phyloP scores from a whole-genome alignment of 2,888 invertebrate species.

The Drosophila atripex region DNA sequence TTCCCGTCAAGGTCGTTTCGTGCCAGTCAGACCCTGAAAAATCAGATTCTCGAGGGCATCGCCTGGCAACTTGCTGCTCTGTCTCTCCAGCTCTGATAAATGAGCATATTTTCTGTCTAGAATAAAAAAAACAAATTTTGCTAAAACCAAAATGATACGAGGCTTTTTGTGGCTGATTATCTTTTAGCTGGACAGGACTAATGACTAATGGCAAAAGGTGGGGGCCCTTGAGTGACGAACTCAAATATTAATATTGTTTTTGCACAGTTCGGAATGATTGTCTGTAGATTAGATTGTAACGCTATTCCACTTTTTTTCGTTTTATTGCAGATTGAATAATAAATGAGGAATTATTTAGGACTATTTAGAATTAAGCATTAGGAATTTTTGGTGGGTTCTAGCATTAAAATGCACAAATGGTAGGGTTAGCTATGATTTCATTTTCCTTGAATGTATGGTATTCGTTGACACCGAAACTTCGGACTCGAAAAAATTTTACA shows the following conservation, averaged over 20 bases:
- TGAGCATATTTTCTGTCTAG: constrained; percentile 31
- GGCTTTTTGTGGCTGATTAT: constrained; percentile 38
- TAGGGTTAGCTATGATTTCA: too few relatives aligned
- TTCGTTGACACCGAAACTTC: too few relatives aligned
- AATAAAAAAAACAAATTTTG: constrained; percentile 12
- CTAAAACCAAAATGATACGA: constrained; percentile 29
- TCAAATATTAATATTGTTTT: constrained; percentile 28
- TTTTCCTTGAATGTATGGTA: too few relatives aligned
- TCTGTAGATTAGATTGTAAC: background rate
- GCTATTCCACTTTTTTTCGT: background rate
- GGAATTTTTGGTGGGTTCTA: too few relatives aligned
- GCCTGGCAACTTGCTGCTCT: constrained; percentile 40
- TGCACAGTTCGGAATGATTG: background rate
- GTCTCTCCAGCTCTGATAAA: constrained; percentile 40
- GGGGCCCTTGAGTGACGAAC: constrained; percentile 20
- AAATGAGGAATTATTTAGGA: background rate
- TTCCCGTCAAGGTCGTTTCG: constrained; percentile 45
- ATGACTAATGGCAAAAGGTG: constrained; percentile 42
- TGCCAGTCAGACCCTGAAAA: constrained; percentile 25
- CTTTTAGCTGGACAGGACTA: constrained; percentile 28
- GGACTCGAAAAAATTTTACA: background rate
- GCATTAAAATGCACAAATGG: too few relatives aligned
- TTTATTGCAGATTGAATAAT: background rate
- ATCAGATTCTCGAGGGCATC: constrained; percentile 50
- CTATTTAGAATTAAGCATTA: too few relatives aligned